These are phyloP conservation scores for Symphodus melops DNA, from an alignment of 2,113 vertebrate genomes.

Conservation along the genomic window DNA sequence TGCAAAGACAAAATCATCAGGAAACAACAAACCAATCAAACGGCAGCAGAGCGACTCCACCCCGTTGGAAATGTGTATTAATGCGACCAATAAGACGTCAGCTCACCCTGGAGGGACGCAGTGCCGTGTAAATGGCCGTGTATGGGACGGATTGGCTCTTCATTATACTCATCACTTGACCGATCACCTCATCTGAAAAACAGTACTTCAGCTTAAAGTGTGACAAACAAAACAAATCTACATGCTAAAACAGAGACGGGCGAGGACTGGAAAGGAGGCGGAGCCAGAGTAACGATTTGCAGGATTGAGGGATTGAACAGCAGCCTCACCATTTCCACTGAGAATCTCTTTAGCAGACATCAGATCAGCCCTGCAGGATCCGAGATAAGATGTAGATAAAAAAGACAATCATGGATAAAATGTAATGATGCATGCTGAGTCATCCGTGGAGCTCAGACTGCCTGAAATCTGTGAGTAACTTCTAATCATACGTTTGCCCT, in stretches of 20 bases:
- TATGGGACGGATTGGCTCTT: slow-evolving; percentile 87
- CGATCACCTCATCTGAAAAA: slow-evolving; percentile 88
- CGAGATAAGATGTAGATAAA: not conserved
- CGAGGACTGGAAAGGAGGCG: too few species aligned
- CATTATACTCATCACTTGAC: slow-evolving; percentile 89
- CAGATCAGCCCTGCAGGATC: slow-evolving; percentile 81
- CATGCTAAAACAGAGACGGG: not conserved
- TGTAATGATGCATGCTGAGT: too few species aligned
- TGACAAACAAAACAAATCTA: not conserved
- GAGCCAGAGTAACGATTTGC: too few species aligned
- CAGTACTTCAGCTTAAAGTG: not conserved
- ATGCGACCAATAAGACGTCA: not conserved
- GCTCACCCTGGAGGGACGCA: slow-evolving; percentile 87
- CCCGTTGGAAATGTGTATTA: too few species aligned
- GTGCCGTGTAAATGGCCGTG: slow-evolving; percentile 87
- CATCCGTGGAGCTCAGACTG: too few species aligned
- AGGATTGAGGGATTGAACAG: too few species aligned
- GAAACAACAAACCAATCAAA: not conserved
- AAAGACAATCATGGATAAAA: too few species aligned
- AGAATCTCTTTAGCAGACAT: slow-evolving; percentile 89
- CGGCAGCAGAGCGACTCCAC: not conserved
- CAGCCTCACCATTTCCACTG: slow-evolving; percentile 89
- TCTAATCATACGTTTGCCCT: too few species aligned
- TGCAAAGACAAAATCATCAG: slow-evolving; percentile 36
- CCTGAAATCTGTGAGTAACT: too few species aligned